phyloP scores from a whole-genome alignment of 2,797 vertebrate species.

The Typhlichthys eigenmanni region DNA sequence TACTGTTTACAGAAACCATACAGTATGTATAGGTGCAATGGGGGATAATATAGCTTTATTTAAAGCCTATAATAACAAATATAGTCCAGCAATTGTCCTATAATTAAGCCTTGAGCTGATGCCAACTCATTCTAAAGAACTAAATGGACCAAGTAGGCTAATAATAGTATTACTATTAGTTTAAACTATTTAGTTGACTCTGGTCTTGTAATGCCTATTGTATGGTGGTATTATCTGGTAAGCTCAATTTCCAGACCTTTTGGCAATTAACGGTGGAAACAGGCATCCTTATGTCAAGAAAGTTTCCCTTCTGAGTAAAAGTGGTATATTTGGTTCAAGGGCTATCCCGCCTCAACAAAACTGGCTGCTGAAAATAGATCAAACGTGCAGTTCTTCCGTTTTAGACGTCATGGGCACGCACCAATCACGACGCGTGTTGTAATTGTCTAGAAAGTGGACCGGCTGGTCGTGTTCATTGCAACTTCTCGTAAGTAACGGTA shows the following conservation, averaged over 20 bases:
- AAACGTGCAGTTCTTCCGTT: conserved; percentile 4
- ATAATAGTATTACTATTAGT: conserved; percentile 5
- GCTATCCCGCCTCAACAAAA: not conserved
- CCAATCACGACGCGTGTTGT: conserved; percentile 62
- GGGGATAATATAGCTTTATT: conserved; percentile 20
- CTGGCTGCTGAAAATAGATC: conserved; percentile 8
- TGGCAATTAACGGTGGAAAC: no score
- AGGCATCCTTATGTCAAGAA: no score
- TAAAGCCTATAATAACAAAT: conserved; percentile 31
- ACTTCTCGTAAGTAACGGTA: conserved; percentile 49
- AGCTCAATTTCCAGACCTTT: no score
- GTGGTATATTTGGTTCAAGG: no score
- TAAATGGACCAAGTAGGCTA: conserved; percentile 26
- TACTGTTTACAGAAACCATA: conserved; percentile 13
- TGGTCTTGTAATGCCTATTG: not conserved
- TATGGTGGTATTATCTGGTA: no score
- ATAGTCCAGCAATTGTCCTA: conserved; percentile 32
- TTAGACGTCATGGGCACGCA: conserved; percentile 40
- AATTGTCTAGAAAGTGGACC: conserved; percentile 42
- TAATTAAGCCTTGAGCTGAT: conserved; percentile 37
- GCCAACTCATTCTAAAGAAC: conserved; percentile 51
- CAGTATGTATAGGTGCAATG: conserved; percentile 5
- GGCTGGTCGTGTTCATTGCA: conserved; percentile 30
- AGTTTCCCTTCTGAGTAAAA: no score
- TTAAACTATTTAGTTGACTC: no score